Conservation (phyloP, 2,888 invertebrate genomes). For the Chymomyza fuscimana region DNA sequence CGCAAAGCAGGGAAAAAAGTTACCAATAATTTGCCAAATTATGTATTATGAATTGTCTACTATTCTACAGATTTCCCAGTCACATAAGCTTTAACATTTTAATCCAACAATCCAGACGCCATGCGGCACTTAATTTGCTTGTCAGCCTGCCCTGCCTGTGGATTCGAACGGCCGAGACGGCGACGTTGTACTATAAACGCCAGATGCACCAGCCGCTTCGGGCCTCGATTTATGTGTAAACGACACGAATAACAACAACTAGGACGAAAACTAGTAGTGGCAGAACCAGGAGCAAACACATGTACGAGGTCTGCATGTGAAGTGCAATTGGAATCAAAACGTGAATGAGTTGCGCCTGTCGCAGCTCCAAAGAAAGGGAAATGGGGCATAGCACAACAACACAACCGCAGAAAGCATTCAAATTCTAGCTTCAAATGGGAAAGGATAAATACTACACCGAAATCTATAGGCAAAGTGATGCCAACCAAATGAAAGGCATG, state of each 20-base stretch:
- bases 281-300: conserved; percentile 1
- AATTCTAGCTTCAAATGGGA: conserved; percentile 28
- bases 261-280: conserved; percentile 33
- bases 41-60: too few relatives aligned
- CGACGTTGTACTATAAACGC: not conserved
- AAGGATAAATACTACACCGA: conserved; percentile 34
- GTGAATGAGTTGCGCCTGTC: conserved; percentile 24
- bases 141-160: conserved; percentile 22
- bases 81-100: conserved; percentile 34
- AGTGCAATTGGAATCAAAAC: conserved; percentile 39
- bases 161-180: too few relatives aligned
- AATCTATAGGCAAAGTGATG: conserved; percentile 24
- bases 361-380: not conserved
- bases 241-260: not conserved
- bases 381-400: not conserved
- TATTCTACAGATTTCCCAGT: not conserved
- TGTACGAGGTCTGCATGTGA: conserved; percentile 31
- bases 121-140: conserved; percentile 2
- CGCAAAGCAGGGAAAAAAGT: too few relatives aligned
- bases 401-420: conserved; percentile 33
- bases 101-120: conserved; percentile 16
- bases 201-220: too few relatives aligned
- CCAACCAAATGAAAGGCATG: conserved; percentile 9
- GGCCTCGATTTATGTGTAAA: not conserved
- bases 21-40: too few relatives aligned